Evolutionary conservation across 2,797 vertebrate genomes (phyloP), one percentile per base, ranked within the genome.

Genomic region (Loris lydekkerianus): DNA sequence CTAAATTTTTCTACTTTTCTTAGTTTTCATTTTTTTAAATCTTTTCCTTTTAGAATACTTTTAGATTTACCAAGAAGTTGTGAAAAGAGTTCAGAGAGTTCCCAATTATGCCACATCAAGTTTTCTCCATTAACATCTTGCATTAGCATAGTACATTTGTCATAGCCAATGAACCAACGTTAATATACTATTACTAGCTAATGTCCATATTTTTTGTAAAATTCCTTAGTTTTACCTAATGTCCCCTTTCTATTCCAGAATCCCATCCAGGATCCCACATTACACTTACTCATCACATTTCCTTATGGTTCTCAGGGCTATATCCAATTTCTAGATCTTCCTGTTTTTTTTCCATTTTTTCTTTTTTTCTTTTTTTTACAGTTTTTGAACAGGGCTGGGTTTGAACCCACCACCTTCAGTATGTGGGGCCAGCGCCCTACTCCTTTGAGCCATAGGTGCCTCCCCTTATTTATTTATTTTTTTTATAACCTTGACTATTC

Each of bases 21-120:
- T 49, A 70, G 21, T 67, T 94, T 46, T 86, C 17, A 27, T 63
- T 56, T 63, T 58, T 87, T 75, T 43, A 37, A 34, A 70, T 5
- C n/a, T 43, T 82, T 86, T 85, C 18, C 43, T 83, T 93, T 93
- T 46, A 65, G 49, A 46, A 60, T 60, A 88, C 6, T 29, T 96
- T 87, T 67, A 78, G 17, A 67, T 67, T 76, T 83, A 60, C 15
- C 78, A 77, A 89, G 84, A 88, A 40, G 10, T 56, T 75, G 49
- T 91, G 23, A 86, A 53, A 61, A 83, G 21, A 56, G 31, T 77
- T 83, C n/a, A 29, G 21, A 40, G 60, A 40, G 63, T 83, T 86
- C 23, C 6, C 10, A 56, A 11, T 10, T 43, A 27, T 27, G 5
- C 15, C 10, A n/a, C 2, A 43, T 29, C 11, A 34, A 85, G 11